Evolutionary conservation across 2,113 vertebrate genomes (phyloP).

Genomic region (Entelurus aequoreus): DNA sequence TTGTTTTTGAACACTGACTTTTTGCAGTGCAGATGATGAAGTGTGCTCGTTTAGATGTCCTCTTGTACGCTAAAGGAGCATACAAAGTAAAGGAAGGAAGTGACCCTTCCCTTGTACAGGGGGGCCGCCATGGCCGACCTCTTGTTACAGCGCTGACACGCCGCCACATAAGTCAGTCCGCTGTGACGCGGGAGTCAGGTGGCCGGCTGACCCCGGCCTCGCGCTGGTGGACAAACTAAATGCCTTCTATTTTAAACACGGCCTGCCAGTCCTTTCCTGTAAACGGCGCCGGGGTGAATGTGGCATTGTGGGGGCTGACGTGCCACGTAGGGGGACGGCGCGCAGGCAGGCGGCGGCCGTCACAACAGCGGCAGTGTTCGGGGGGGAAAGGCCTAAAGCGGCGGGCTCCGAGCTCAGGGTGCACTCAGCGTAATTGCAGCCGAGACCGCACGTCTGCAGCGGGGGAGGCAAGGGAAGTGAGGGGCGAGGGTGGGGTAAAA

Average conservation of each 20-base stretch:
- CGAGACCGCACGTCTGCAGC: constrained; percentile 72
- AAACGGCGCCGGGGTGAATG: constrained; percentile 66
- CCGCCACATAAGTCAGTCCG: constrained; percentile 57
- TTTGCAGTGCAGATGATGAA: too few species aligned
- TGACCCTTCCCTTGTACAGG: constrained; percentile 52
- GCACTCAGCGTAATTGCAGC: constrained; percentile 71
- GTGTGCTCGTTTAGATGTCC: background rate
- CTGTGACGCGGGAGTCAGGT: constrained; percentile 63
- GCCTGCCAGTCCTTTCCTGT: constrained; percentile 58
- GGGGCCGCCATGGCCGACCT: constrained; percentile 50
- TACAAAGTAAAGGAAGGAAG: constrained; percentile 53
- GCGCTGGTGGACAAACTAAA: constrained; percentile 72
- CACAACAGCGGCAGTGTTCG: constrained; percentile 72
- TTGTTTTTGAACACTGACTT: too few species aligned
- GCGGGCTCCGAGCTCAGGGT: constrained; percentile 65
- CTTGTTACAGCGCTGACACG: constrained; percentile 63
- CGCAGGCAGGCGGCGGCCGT: constrained; percentile 46
- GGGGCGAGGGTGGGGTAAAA: constrained; percentile 49
- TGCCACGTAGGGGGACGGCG: constrained; percentile 49
- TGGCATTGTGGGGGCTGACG: constrained; percentile 64
- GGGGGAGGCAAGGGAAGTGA: constrained; percentile 64
- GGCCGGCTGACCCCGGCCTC: constrained; percentile 61
- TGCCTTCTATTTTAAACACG: constrained; percentile 69
- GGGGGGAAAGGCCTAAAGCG: constrained; percentile 31
- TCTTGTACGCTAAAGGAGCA: constrained; percentile 19